Conservation (phyloP, 2,113 vertebrate species). For the Nansenia antarctica region DNA sequence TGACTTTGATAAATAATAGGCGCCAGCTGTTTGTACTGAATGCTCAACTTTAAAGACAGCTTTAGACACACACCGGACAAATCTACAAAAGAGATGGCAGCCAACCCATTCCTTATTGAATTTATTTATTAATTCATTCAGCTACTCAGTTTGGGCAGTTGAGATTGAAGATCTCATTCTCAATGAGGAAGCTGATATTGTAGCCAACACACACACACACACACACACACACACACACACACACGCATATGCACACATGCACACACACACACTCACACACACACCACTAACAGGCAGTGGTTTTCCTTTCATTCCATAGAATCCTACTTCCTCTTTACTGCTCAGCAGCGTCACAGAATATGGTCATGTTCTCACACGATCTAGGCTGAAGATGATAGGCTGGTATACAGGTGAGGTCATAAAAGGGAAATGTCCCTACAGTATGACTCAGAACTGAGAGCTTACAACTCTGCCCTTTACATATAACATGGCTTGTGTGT, state of each 20-base stretch:
- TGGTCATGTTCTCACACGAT: neutral
- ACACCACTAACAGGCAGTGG: neutral
- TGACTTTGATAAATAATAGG: constrained; percentile 1
- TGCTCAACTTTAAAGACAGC: neutral
- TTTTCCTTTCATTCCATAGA: neutral
- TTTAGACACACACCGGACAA: neutral
- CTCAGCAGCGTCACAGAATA: neutral
- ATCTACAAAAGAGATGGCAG: neutral
- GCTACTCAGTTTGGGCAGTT: neutral
- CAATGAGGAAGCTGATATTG: neutral
- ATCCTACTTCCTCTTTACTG: neutral
- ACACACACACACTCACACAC: neutral
- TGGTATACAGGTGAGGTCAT: neutral
- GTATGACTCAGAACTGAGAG: neutral
- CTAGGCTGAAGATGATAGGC: neutral
- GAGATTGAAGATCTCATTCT: neutral
- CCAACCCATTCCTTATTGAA: too few species aligned
- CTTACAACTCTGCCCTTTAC: neutral
- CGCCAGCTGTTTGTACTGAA: neutral
- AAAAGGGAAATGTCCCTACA: neutral
- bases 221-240: neutral
- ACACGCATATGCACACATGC: neutral
- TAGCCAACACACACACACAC: neutral
- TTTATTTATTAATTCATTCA: neutral
- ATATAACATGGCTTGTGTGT: neutral